These are phyloP conservation scores for Oxyruncus cristatus DNA, from an alignment of 2,113 vertebrate genomes.

Conservation along the genomic window DNA sequence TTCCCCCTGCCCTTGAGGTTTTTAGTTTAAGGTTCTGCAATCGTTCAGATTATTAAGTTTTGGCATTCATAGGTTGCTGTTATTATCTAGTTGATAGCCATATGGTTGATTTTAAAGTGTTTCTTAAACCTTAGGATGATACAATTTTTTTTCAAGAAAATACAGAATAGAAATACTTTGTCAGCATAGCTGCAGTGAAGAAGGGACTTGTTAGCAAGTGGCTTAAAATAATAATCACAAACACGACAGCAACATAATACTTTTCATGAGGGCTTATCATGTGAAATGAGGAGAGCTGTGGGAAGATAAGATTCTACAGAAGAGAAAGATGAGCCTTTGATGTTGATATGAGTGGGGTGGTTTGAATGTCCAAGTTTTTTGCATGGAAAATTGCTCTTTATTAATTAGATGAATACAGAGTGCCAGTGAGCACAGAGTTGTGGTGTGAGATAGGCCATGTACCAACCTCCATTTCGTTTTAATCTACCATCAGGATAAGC, in stretches of 20 bases:
- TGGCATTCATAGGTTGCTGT: neutral
- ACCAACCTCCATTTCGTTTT: neutral
- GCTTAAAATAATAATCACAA: slow-evolving; percentile 3
- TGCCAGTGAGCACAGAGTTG: neutral
- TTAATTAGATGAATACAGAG: neutral
- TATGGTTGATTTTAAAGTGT: neutral
- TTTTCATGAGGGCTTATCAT: neutral
- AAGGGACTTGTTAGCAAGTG: neutral
- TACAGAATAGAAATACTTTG: neutral
- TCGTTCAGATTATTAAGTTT: slow-evolving; percentile 30
- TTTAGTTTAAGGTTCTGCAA: neutral
- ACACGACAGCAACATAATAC: neutral
- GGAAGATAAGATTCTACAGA: neutral
- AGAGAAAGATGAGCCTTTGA: neutral
- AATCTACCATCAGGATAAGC: neutral
- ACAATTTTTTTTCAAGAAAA: slow-evolving; percentile 37
- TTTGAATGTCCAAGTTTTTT: neutral
- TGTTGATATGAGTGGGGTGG: neutral
- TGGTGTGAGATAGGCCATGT: rapidly evolving
- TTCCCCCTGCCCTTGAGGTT: neutral
- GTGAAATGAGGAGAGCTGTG: neutral
- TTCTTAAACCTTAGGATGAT: slow-evolving; percentile 33
- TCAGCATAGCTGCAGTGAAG: neutral
- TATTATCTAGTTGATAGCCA: neutral
- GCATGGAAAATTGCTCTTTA: neutral